A percentile compares a stretch with the other conserved stretches of the same genome.
Evolutionary conservation across 2,888 invertebrate genomes (phyloP).

Genomic region (Lampropteryx suffumata): DNA sequence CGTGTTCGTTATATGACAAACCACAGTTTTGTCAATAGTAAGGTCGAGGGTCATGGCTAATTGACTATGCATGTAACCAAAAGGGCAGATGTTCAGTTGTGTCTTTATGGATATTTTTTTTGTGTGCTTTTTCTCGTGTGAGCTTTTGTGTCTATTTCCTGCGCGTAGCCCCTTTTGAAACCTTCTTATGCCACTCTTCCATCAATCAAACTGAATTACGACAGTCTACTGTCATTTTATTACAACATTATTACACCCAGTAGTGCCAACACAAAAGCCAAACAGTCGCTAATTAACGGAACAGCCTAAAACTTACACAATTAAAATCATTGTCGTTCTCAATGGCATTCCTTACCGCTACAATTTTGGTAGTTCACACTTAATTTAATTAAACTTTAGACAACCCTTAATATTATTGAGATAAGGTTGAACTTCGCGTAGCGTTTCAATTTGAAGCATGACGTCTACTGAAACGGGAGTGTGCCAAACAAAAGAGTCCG

Average conservation of each 20-base stretch:
- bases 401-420: slow-evolving; percentile 19
- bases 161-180: no score
- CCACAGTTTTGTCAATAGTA: slow-evolving; percentile 5
- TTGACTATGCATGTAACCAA: slow-evolving; percentile 54
- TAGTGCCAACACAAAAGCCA: slow-evolving; percentile 14
- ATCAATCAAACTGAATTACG: slow-evolving; percentile 12
- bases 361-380: slow-evolving; percentile 50
- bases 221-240: slow-evolving; percentile 11
- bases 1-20: slow-evolving; percentile 45
- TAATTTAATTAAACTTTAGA: slow-evolving; percentile 36
- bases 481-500: slow-evolving; percentile 55
- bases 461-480: slow-evolving; percentile 58
- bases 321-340: slow-evolving; percentile 45
- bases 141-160: no score
- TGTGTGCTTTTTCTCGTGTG: no score
- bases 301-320: slow-evolving; percentile 39
- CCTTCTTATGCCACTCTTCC: background rate
- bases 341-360: slow-evolving; percentile 52
- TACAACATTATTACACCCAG: slow-evolving; percentile 17
- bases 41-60: slow-evolving; percentile 45
- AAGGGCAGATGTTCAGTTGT: slow-evolving; percentile 22
- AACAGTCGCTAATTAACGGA: slow-evolving; percentile 26
- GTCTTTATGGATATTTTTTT: no score
- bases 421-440: slow-evolving; percentile 37
- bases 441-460: slow-evolving; percentile 28